Base-by-base conservation (phyloP, 2,113 vertebrate species). In the Pleuronectes platessa region DNA sequence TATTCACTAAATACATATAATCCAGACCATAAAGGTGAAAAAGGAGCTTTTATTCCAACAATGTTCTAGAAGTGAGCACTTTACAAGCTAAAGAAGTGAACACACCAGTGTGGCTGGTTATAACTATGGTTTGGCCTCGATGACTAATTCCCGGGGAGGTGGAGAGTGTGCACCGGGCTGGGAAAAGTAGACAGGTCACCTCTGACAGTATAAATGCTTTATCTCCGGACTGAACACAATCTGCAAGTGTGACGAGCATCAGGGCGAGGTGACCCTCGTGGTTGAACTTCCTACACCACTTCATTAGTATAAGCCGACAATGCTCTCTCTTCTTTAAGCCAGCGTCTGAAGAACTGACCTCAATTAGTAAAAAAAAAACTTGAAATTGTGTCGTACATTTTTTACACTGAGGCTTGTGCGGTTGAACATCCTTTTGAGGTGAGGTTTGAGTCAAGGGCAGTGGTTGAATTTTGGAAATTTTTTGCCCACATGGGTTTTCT, bases 401-500 rank as follows among this genome's bases (percentile, higher is more conserved):
- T 31, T 31, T 31, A 31, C 6, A 31, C 31, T 7, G 65, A 47
- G 58, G 24, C 54, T 63, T 0, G 15, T 76, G n/a, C 14, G 2
- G 55, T 23, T 61, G 49, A 78, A 68, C 56, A 35, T 68, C 42
- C 11, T 21, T 78, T 73, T 51, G 58, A 72, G 65, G 23, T 61
- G 61, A 40, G 54, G 47, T 80, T 81, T 86, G 27, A 24, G 21
- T 68, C 55, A 68, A 24, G 60, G 68, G 26, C 66, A 24, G 47
- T 35, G 40, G 67, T 76, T 74, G 66, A 11, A 62, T 53, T 42
- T 71, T 72, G 63, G 51, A 55, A 21, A 49, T 27, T 17, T 69
- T 68, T 71, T 58, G 23, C 10, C 74, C 49, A 64, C 75, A 42
- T 82, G 31, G 35, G 47, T 78, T 69, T 78, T 59, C 23, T 42